phyloP scores from a whole-genome alignment of 2,888 invertebrate species.

The Elmis aenea region DNA sequence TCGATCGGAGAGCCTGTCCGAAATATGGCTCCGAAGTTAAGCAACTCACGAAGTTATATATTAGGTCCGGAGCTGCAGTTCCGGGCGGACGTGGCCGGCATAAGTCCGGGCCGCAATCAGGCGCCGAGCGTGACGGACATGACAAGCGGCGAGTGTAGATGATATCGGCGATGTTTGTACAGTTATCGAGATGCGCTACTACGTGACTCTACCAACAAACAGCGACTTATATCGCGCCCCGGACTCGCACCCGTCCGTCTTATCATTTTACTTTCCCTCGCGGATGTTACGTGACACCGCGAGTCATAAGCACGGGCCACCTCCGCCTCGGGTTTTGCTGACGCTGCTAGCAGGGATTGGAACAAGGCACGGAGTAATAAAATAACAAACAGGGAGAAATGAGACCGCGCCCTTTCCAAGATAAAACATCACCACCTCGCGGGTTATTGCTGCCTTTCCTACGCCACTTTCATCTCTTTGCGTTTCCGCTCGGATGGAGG shows the following conservation, averaged over 20 bases:
- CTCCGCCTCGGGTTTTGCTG: constrained; percentile 27
- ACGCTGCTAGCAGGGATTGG: constrained; percentile 35
- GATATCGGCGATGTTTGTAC: constrained; percentile 28
- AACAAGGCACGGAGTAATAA: constrained; percentile 37
- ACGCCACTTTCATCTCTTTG: constrained; percentile 29
- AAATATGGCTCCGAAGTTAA: constrained; percentile 25
- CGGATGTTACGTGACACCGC: constrained; percentile 26
- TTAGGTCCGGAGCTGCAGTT: constrained; percentile 36
- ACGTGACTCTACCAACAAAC: constrained; percentile 19
- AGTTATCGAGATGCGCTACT: constrained; percentile 23
- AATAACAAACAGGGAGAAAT: constrained; percentile 38
- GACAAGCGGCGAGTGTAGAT: constrained; percentile 33
- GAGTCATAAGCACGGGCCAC: constrained; percentile 27
- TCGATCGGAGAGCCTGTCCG: constrained; percentile 22
- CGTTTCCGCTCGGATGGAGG: constrained; percentile 25
- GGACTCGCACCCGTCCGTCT: constrained; percentile 16
- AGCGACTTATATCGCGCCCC: constrained; percentile 14
- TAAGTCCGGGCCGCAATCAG: constrained; percentile 43
- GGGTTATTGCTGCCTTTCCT: constrained; percentile 25
- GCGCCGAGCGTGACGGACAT: constrained; percentile 42
- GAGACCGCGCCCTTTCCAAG: constrained; percentile 35
- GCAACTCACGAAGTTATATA: constrained; percentile 33
- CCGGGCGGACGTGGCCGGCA: constrained; percentile 42
- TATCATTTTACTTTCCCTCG: constrained; percentile 21
- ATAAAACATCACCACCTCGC: constrained; percentile 23